Evolutionary conservation across 2,888 invertebrate species (phyloP).

Genomic region (Pterostichus niger): DNA sequence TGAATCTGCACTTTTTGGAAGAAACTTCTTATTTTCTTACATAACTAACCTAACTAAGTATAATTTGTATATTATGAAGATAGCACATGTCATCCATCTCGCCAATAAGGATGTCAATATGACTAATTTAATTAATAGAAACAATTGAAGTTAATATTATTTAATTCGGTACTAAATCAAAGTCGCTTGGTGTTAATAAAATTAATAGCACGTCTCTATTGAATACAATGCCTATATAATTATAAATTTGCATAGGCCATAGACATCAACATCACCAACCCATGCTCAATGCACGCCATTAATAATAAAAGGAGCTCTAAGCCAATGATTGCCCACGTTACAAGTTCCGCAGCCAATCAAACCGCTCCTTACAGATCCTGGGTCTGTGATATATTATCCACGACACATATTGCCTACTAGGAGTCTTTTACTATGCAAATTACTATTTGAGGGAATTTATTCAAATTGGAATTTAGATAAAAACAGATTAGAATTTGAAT

Average conservation of each 20-base stretch:
- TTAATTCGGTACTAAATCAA: conserved; percentile 39
- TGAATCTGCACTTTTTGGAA: too few relatives aligned
- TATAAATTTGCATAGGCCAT: conserved; percentile 54
- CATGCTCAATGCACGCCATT: conserved; percentile 30
- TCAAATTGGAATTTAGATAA: conserved; percentile 13
- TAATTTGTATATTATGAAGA: neutral
- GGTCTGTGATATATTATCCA: conserved; percentile 22
- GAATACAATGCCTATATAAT: conserved; percentile 55
- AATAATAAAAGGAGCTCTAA: conserved; percentile 44
- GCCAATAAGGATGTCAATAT: conserved; percentile 14
- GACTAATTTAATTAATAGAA: conserved; percentile 29
- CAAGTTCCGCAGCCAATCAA: conserved; percentile 14
- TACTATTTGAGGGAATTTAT: neutral
- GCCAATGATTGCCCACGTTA: conserved; percentile 43
- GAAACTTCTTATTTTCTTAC: neutral
- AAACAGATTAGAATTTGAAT: neutral
- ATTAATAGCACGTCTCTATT: conserved; percentile 31
- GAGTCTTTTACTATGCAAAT: conserved; percentile 32
- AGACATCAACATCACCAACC: conserved; percentile 3
- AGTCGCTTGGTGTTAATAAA: conserved; percentile 38
- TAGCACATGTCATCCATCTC: too few relatives aligned
- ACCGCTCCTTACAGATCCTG: conserved; percentile 3
- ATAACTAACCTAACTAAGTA: neutral
- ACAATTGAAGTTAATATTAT: conserved; percentile 14
- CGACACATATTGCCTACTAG: conserved; percentile 35